Evolutionary conservation across 2,113 vertebrate species (phyloP), one percentile per base, ranked within the genome.

Genomic region (Pitta sordida): DNA sequence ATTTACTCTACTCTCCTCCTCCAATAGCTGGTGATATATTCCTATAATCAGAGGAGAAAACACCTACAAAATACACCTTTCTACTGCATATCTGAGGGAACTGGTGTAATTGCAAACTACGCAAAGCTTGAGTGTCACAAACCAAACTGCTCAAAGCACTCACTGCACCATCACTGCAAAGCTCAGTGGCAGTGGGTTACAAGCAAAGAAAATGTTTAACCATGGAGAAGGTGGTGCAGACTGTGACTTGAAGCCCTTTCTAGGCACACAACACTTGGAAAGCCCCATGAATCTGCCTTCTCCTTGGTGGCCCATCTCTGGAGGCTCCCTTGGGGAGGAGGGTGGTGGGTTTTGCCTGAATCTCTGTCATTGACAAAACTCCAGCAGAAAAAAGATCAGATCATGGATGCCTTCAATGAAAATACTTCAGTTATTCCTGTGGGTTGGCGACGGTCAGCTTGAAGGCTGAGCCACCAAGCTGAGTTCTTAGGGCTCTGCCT

Each of bases 61-160:
- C 39, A 46, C 13, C 17, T n/a, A 9, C 5, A 51, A 59, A 93
- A 26, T 52, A 85, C 21, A 23, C n/a, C n/a, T 51, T 3, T 1
- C 30, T 79, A 55, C 17, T 37, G 0, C 2, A 0, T 8, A 30
- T 26, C 37, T 44, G 15, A 8, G 5, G 46, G 29, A 71, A 39
- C 29, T 23, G 27, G 16, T 55, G 34, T 48, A 77, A 43, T 27
- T 69, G 43, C 46, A 70, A 62, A 55, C 39, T 9, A 43, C n/a
- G 5, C 17, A 13, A 14, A n/a, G 15, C 32, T 16, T 29, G 32
- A 11, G 12, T 5, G 7, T 11, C 41, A 52, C 1, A 3, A 46
- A 92, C 37, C 8, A 36, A 21, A 24, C 44, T 23, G 13, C 32
- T 17, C 34, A 49, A 37, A 74, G 29, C 20, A 11, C 32, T 24